Evolutionary conservation across 2,888 invertebrate genomes (phyloP), one percentile per base, ranked within the genome.

Genomic region (Caenorhabditis virilis): DNA sequence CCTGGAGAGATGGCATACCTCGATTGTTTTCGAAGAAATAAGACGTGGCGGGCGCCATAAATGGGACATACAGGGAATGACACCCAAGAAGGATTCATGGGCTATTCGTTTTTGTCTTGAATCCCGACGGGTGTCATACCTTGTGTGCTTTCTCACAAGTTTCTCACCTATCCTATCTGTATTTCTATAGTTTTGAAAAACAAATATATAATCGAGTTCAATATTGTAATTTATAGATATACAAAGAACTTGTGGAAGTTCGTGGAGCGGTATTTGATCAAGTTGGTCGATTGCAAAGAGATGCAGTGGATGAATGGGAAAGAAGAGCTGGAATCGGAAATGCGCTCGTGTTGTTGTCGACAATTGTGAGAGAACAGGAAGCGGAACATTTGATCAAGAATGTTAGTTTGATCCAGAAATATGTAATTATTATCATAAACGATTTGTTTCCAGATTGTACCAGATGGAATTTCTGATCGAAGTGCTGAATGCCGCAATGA

Each of bases 241-340:
- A 74, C 63, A 35, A 49, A 9, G 65, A 70, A 13, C 59, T 76
- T 25, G 62, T 56, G 5, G 51, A 69, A 84, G 72, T 85, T 53
- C 82, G 84, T 4, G 84, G 84, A 1, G 84, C 85, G 9, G 77
- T 83, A 83, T 85, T 92, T 72, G 95, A 98, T 85, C 90, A 91
- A 83, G 93, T 97, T 86, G 95, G 95, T 15, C 89, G 97, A 69
- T 89, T 91, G 83, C 87, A 92, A 36, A 78, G 83, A 7, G 90
- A 90, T 79, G 89, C 89, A 74, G 88, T 91, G 54, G 97, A 98
- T 85, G 89, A 90, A 78, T 97, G 93, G 93, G 90, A 89, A 68
- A 90, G 91, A 7, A 88, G 98, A 60, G 88, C 91, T 76, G 97
- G 97, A 49, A 90, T 91, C 23, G 95, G 65, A 1, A 30, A 53